A percentile compares a stretch with the other conserved stretches of the same genome.
Evolutionary conservation across 2,888 invertebrate species (phyloP).

Genomic region (Abrostola triplasia): DNA sequence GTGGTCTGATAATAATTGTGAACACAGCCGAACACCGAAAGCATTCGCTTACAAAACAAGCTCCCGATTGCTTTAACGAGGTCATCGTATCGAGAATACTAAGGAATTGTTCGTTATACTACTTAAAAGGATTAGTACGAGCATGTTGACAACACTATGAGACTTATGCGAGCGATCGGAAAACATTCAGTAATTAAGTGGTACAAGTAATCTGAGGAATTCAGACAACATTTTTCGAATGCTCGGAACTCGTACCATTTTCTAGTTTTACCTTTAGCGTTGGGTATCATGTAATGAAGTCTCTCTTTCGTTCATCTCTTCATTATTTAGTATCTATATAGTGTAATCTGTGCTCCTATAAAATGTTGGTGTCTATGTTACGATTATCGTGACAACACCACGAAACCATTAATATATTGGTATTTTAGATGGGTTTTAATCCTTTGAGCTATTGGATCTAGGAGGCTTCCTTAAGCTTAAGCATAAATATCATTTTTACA

Average conservation of each 20-base stretch:
- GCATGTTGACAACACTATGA: slow-evolving; percentile 12
- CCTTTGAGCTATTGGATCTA: too few species aligned
- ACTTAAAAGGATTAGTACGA: slow-evolving; percentile 24
- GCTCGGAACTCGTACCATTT: background rate
- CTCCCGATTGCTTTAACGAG: slow-evolving; percentile 19
- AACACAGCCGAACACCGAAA: slow-evolving; percentile 2
- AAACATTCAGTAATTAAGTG: slow-evolving; percentile 22
- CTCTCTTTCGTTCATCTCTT: too few species aligned
- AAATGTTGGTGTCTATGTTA: too few species aligned
- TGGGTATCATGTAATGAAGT: background rate
- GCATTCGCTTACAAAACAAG: slow-evolving; percentile 23
- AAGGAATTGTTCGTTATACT: slow-evolving; percentile 21
- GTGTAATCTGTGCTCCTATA: too few species aligned
- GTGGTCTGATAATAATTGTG: background rate
- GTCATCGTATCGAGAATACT: slow-evolving; percentile 11
- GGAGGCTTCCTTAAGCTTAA: background rate
- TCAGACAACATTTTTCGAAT: slow-evolving; percentile 1
- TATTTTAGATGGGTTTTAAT: too few species aligned
- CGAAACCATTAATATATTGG: too few species aligned
- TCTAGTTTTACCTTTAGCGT: background rate
- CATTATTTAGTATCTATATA: too few species aligned
- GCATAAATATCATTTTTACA: too few species aligned
- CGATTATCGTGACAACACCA: too few species aligned
- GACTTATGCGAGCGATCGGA: slow-evolving; percentile 3
- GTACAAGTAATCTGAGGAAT: slow-evolving; percentile 16